A percentile compares a stretch with the other conserved stretches of the same genome.
Conservation (phyloP, 2,797 vertebrate genomes). For the Muscicapa comitata region DNA sequence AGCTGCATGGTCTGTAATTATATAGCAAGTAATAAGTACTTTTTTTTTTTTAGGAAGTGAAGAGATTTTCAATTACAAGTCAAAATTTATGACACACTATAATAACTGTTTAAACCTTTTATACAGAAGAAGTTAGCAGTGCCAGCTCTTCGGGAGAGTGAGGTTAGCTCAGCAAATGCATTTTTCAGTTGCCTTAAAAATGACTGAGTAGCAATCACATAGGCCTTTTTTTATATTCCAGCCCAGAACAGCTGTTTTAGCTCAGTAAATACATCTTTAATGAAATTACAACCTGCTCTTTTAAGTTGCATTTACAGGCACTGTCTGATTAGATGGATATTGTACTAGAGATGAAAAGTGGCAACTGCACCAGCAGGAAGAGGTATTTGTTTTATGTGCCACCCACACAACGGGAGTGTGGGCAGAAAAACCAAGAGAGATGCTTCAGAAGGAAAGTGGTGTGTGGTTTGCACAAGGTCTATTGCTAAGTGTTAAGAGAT, state of each 20-base stretch:
- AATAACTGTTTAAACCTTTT: constrained; percentile 75
- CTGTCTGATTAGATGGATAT: constrained; percentile 57
- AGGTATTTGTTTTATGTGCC: constrained; percentile 6
- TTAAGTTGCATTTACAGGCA: constrained; percentile 30
- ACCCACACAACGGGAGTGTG: background rate
- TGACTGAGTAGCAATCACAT: constrained; percentile 31
- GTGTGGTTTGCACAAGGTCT: background rate
- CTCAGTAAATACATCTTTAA: constrained; percentile 81
- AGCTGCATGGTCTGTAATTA: constrained; percentile 78
- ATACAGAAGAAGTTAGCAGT: constrained; percentile 56
- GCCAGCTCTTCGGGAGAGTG: constrained; percentile 60
- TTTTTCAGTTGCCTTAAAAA: constrained; percentile 63
- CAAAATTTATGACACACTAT: constrained; percentile 73
- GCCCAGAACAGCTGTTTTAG: constrained; percentile 72
- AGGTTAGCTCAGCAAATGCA: constrained; percentile 55
- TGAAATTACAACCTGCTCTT: constrained; percentile 75
- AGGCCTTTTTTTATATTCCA: constrained; percentile 34
- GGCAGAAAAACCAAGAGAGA: background rate
- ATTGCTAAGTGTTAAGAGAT: background rate
- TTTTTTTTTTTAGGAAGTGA: constrained; percentile 50
- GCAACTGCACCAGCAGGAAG: constrained; percentile 10
- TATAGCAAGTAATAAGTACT: constrained; percentile 67
- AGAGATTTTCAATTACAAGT: constrained; percentile 75
- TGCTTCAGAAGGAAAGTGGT: background rate
- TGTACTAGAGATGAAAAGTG: constrained; percentile 56